Evolutionary conservation across 2,888 invertebrate genomes (phyloP), one percentile per base, ranked within the genome.

Genomic region (Alsophila aescularia): DNA sequence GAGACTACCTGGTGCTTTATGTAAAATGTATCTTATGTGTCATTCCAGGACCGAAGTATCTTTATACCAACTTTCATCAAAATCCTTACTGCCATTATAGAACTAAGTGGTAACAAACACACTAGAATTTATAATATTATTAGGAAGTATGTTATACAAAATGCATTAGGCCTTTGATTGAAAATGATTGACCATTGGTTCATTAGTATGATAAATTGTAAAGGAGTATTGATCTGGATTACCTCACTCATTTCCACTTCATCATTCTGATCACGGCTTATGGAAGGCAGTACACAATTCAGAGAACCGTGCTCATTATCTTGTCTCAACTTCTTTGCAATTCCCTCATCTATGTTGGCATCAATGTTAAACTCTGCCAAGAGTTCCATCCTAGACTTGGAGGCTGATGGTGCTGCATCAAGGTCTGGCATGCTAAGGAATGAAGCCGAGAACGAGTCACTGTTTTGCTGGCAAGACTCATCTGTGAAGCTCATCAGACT

Each of bases 241-340:
- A 90, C 90, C 83, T 86, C 87, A 24, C 69, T 69, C 69, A 87
- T 81, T 42, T 77, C 64, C 8, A 78, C 79, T 76, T 86, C 86
- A 79, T 90, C 87, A 77, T 75, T 85, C 6, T 83, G 83, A 54
- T 86, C 83, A 73, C 78, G 83, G 60, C 80, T 83, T 37, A 90
- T 79, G 27, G 89, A 90, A 16, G 90, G 91, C 37, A 91, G 70
- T 15, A 91, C 87, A 81, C 90, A 91, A 62, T 91, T 90, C 37
- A 90, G 65, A 32, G 86, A 87, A 55, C 77, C 77, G 32, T 78
- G 73, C 15, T 76, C 74, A 67, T 72, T 74, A 51, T 73, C 76
- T 53, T 77, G 70, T 24, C 51, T 61, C n/a, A 74, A 64, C 51
- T 82, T 83, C 48, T 69, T 77, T 5, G 68, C 62, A 45, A 81